Evolutionary conservation across 2,797 vertebrate genomes (phyloP).

Genomic region (Microctenopoma steveboyesi): DNA sequence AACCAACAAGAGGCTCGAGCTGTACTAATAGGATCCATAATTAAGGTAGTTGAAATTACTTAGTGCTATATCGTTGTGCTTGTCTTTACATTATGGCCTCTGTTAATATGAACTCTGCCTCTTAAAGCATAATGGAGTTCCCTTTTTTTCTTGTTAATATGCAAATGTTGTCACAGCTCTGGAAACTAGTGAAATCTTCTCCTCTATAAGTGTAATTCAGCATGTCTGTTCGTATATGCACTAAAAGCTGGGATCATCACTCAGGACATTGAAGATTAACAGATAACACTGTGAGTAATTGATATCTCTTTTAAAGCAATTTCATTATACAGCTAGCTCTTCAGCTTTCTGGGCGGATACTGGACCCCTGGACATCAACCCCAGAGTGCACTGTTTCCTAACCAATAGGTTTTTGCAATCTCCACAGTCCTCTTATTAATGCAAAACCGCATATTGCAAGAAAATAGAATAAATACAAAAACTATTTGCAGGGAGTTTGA

Average conservation of each 20-base stretch:
- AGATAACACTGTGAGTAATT: too few relatives aligned
- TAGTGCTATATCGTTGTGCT: slow-evolving; percentile 22
- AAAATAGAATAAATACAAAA: background rate
- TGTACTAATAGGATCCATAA: slow-evolving; percentile 34
- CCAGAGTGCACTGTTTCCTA: too few relatives aligned
- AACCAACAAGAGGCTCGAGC: slow-evolving; percentile 31
- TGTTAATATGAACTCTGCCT: slow-evolving; percentile 36
- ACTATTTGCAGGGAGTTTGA: background rate
- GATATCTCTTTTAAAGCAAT: too few relatives aligned
- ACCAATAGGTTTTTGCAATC: too few relatives aligned
- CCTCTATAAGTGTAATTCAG: slow-evolving; percentile 22
- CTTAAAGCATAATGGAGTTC: slow-evolving; percentile 34
- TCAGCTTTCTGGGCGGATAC: too few relatives aligned
- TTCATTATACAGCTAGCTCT: too few relatives aligned
- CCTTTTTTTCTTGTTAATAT: slow-evolving; percentile 51
- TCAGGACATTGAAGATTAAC: background rate
- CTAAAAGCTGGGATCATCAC: too few relatives aligned
- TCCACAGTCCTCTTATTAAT: background rate
- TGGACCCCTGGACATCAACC: too few relatives aligned
- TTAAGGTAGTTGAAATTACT: slow-evolving; percentile 43
- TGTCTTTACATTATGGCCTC: slow-evolving; percentile 40
- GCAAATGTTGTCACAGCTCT: slow-evolving; percentile 42
- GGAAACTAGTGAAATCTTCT: slow-evolving; percentile 35
- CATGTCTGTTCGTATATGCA: background rate
- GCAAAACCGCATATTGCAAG: background rate